A percentile compares a stretch with the other conserved stretches of the same genome.
Evolutionary conservation across 2,113 vertebrate genomes (phyloP).

Genomic region (Oreochromis aureus): DNA sequence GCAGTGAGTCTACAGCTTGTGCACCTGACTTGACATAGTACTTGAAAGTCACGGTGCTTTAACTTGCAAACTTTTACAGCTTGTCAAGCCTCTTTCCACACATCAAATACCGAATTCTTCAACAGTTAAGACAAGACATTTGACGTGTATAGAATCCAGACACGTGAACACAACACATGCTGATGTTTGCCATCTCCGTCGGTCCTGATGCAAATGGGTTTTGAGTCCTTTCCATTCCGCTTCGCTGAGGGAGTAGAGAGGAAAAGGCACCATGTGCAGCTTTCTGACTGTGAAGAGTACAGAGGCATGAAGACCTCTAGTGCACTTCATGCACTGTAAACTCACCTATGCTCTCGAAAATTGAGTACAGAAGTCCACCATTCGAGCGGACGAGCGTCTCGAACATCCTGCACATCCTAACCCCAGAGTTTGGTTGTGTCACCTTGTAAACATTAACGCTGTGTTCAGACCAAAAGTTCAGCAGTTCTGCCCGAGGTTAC

Average conservation of each 20-base stretch:
- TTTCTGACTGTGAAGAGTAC: background rate
- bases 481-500: background rate
- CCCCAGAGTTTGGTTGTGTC: fast-evolving
- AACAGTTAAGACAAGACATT: background rate
- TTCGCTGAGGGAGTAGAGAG: background rate
- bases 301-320: background rate
- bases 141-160: background rate
- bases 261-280: background rate
- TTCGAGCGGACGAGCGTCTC: fast-evolving
- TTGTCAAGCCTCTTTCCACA: background rate
- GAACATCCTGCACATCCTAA: background rate
- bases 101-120: background rate
- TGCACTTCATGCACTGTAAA: background rate
- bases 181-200: fast-evolving
- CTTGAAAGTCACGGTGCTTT: background rate
- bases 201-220: background rate
- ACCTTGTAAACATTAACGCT: background rate
- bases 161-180: background rate
- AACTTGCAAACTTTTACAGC: background rate
- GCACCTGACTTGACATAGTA: background rate
- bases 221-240: fast-evolving
- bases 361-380: fast-evolving
- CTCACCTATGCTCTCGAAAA: background rate
- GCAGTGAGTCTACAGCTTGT: background rate
- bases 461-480: background rate